A percentile compares a stretch with the other conserved stretches of the same genome.
Evolutionary conservation across 2,113 vertebrate genomes (phyloP).

Genomic region (Melanocharis versteri): DNA sequence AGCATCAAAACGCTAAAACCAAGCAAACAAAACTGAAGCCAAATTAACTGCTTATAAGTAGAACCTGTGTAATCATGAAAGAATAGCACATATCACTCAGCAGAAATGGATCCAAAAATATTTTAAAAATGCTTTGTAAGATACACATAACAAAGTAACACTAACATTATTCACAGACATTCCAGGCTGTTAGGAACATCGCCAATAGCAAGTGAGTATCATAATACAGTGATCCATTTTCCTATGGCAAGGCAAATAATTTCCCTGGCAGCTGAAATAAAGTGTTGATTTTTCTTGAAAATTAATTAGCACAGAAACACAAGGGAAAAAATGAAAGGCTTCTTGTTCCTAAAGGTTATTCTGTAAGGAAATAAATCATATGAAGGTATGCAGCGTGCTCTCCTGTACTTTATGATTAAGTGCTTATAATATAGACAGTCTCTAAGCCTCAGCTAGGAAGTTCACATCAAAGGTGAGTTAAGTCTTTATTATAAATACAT

Average conservation of each 20-base stretch:
- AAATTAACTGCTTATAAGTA: not conserved
- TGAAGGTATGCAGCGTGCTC: not conserved
- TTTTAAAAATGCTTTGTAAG: not conserved
- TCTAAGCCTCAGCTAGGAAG: slow-evolving; percentile 46
- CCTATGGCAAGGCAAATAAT: not conserved
- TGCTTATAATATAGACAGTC: not conserved
- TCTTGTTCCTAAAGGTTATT: slow-evolving; percentile 60
- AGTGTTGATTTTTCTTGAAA: slow-evolving; percentile 41
- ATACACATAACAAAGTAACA: slow-evolving; percentile 27
- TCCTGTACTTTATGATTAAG: slow-evolving; percentile 54
- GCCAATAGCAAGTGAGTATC: not conserved
- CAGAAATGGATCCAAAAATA: slow-evolving; percentile 20
- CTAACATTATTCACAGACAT: slow-evolving; percentile 13
- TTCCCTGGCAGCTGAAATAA: slow-evolving; percentile 20
- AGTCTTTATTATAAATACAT: slow-evolving; percentile 25
- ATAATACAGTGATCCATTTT: not conserved
- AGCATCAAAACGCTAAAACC: not conserved
- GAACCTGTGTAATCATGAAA: not conserved
- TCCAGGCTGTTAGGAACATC: not conserved
- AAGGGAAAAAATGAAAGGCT: slow-evolving; percentile 47
- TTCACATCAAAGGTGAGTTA: slow-evolving; percentile 61
- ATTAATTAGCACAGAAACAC: slow-evolving; percentile 55
- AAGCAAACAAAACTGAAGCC: not conserved
- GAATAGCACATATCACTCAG: not conserved
- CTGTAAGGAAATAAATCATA: slow-evolving; percentile 49